A percentile compares a stretch with the other conserved stretches of the same genome.
These are phyloP conservation scores for Odontesthes bonariensis DNA, from an alignment of 2,113 vertebrate genomes.

Conservation along the genomic window DNA sequence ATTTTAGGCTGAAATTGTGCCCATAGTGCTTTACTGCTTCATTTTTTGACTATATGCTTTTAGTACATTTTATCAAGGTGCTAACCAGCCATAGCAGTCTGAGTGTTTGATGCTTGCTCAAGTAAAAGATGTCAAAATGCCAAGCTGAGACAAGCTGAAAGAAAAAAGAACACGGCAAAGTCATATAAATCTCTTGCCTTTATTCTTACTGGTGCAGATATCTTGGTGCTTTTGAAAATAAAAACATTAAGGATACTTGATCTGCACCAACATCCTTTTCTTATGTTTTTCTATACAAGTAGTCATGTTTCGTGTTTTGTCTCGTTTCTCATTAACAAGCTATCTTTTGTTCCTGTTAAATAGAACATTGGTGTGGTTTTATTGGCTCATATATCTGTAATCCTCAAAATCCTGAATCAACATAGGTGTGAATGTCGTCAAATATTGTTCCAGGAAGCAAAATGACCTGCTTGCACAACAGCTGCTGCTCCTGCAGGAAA, in stretches of 20 bases:
- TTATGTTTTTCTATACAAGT: neutral
- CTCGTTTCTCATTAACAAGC: neutral
- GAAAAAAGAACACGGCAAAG: conserved; percentile 18
- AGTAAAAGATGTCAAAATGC: conserved; percentile 34
- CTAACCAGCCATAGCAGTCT: conserved; percentile 16
- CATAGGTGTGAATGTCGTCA: conserved; percentile 41
- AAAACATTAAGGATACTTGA: neutral
- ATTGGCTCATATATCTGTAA: conserved; percentile 24
- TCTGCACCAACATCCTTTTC: neutral
- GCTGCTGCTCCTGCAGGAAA: conserved; percentile 19
- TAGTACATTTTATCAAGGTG: conserved; percentile 28
- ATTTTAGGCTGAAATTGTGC: neutral
- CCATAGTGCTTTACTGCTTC: neutral
- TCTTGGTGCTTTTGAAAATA: neutral
- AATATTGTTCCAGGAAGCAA: conserved; percentile 39
- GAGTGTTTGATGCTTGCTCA: conserved; percentile 15
- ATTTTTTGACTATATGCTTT: conserved; percentile 9
- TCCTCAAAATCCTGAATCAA: conserved; percentile 39
- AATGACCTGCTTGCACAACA: neutral
- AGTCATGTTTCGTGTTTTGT: neutral
- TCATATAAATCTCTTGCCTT: conserved; percentile 1
- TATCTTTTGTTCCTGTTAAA: neutral
- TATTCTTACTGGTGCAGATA: neutral
- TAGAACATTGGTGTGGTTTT: conserved; percentile 30
- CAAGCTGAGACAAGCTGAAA: conserved; percentile 9